A percentile compares a stretch with the other conserved stretches of the same genome.
Conservation (phyloP, 1,140 invertebrate genomes). For the Macrobrachium rosenbergii region DNA sequence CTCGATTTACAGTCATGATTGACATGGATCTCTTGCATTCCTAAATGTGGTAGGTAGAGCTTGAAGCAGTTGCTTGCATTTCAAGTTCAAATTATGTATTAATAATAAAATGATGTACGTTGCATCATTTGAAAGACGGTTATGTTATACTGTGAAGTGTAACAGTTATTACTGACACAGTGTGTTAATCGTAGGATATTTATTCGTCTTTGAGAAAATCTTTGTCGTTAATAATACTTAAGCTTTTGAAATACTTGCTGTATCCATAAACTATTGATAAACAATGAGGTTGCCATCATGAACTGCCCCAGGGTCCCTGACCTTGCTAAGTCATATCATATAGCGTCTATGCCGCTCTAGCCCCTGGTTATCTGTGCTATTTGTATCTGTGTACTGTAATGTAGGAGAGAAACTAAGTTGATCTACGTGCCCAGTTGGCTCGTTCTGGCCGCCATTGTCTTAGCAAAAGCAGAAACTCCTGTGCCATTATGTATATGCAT, state of each 20-base stretch:
- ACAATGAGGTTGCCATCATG: conserved; percentile 21
- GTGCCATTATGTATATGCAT: conserved; percentile 42
- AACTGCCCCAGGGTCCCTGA: conserved; percentile 17
- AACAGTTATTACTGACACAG: conserved; percentile 48
- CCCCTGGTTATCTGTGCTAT: conserved; percentile 59
- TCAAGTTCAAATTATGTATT: conserved; percentile 2
- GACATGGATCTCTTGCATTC: neutral
- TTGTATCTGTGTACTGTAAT: conserved; percentile 52
- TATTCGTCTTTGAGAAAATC: conserved; percentile 61
- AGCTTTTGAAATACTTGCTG: conserved; percentile 62
- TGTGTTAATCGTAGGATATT: conserved; percentile 60
- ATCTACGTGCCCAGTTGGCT: conserved; percentile 28
- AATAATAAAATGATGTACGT: conserved; percentile 38
- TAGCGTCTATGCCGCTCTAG: conserved; percentile 44
- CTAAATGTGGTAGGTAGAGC: conserved; percentile 13
- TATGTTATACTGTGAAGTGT: conserved; percentile 49
- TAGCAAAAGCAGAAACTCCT: conserved; percentile 21
- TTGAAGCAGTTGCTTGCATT: conserved; percentile 12
- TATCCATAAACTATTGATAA: conserved; percentile 59
- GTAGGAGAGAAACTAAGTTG: conserved; percentile 39
- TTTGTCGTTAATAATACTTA: conserved; percentile 61
- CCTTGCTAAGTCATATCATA: conserved; percentile 56
- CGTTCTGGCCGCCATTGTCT: conserved; percentile 42
- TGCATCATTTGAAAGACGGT: conserved; percentile 31
- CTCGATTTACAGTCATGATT: too few species aligned